These are phyloP conservation scores for Capitulum mitella DNA, from an alignment of 2,888 invertebrate species.

Conservation along the genomic window DNA sequence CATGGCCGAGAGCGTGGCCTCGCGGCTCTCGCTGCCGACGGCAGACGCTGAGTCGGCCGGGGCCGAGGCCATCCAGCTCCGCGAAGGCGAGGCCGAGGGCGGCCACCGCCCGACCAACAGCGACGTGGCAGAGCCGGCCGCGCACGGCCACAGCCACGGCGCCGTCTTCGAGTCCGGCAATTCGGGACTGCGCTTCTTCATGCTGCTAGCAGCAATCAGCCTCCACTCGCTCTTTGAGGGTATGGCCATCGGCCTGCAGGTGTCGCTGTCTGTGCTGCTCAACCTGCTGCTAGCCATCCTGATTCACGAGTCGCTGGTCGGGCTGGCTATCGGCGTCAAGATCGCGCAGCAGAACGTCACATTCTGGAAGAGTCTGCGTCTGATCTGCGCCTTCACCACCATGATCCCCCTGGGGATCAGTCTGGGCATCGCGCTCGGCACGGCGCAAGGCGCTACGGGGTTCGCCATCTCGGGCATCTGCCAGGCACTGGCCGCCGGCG, in stretches of 20 bases:
- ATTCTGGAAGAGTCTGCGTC: not conserved
- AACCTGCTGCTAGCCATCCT: conserved; percentile 17
- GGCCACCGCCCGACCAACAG: no score
- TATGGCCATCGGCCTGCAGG: conserved; percentile 20
- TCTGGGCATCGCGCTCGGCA: not conserved
- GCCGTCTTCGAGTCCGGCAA: not conserved
- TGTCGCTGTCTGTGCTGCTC: not conserved
- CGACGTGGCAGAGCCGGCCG: not conserved
- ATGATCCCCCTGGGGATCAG: conserved; percentile 8
- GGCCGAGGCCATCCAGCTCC: no score
- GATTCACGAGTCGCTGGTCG: conserved; percentile 15
- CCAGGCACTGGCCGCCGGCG: conserved; percentile 19
- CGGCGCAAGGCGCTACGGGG: not conserved
- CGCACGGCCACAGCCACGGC: conserved; percentile 2
- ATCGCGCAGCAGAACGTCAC: not conserved
- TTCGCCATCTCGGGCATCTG: not conserved
- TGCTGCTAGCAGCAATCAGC: conserved; percentile 14
- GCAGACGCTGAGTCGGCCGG: not conserved
- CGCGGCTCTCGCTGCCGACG: not conserved
- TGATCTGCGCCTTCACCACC: not conserved
- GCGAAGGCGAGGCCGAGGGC: no score
- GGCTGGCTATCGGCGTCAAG: conserved; percentile 1
- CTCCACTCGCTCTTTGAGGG: conserved; percentile 16
- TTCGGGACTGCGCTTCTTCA: conserved; percentile 8
- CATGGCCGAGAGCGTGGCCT: not conserved